Evolutionary conservation across 2,888 invertebrate genomes (phyloP).

Genomic region (Ormyrus rosae): DNA sequence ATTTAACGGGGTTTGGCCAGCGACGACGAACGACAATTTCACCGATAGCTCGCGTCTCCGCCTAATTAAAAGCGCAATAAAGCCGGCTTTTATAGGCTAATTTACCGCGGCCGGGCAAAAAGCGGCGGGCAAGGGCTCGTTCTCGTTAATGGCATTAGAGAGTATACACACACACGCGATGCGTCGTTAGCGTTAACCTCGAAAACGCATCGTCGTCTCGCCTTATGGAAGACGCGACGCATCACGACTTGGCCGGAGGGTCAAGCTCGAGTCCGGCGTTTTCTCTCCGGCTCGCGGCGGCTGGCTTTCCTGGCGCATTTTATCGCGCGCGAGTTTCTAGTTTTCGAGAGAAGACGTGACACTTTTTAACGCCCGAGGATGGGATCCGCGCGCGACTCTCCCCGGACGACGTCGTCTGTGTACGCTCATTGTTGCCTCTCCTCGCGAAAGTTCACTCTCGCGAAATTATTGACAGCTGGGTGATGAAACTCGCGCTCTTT

Average conservation of each 20-base stretch:
- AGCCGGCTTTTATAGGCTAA: conserved; percentile 15
- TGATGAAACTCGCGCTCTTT: neutral
- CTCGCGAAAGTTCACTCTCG: too few species aligned
- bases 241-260: conserved; percentile 15
- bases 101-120: neutral
- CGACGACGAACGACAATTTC: neutral
- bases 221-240: neutral
- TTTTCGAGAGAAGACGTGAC: conserved; percentile 39
- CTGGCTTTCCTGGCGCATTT: conserved; percentile 24
- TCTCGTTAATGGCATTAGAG: conserved; percentile 44
- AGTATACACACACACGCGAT: conserved; percentile 1
- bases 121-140: conserved; percentile 4
- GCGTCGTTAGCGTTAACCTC: conserved; percentile 67
- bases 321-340: conserved; percentile 35
- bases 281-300: conserved; percentile 19
- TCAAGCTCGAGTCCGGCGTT: conserved; percentile 34
- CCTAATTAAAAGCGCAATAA: conserved; percentile 18
- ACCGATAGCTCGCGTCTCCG: neutral
- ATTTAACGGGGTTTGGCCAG: too few species aligned
- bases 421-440: too few species aligned
- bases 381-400: neutral
- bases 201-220: conserved; percentile 57
- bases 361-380: conserved; percentile 32
- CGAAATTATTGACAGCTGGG: conserved; percentile 3
- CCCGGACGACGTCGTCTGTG: neutral